Evolutionary conservation across 2,888 invertebrate species (phyloP), one percentile per base, ranked within the genome.

Genomic region (Tenthredo scrophulariae): DNA sequence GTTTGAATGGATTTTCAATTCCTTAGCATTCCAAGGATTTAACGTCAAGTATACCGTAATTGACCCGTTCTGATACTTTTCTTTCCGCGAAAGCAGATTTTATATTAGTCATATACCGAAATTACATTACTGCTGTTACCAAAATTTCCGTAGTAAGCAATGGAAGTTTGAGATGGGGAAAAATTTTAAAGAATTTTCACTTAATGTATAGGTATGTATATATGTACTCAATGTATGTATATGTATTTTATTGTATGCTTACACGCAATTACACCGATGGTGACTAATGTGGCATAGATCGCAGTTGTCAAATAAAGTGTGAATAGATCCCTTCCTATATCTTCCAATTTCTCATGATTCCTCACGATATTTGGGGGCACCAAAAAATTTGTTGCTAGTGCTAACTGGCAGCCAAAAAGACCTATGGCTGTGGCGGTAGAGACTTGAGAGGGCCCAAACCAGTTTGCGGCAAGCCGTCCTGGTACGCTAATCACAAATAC

Each of bases 381-480:
- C 10, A 96, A 92, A 90, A 97, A 97, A 84, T 96, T 96, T 1
- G 96, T 90, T 0, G 96, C 96, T 74, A 96, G 94, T 6, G 96
- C 94, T 43, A 96, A 92, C 95, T 96, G 96, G 89, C 96, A 96
- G 26, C 96, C 96, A 91, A 96, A 96, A 13, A 96, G 95, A 6
- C 96, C 96, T 43, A 96, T 93, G 84, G 96, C 95, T 89, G 96
- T 96, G 1, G 96, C 96, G 3, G 95, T 95, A 4, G 96, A 93
- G n/a, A 91, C 95, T 91, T 96, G 94, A 87, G 94, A 93, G 0
- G 95, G 94, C 15, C 95, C 95, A 91, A 96, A 96, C 96, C 96
- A 96, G 10, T 95, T 94, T 10, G 96, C 96, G 0, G 96, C 96
- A 84, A 96, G 91, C 67, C 94, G 93, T 0, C 96, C 95, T 0